Conservation (phyloP, 1,140 invertebrate genomes). For the Leptinotarsa lineolata region DNA sequence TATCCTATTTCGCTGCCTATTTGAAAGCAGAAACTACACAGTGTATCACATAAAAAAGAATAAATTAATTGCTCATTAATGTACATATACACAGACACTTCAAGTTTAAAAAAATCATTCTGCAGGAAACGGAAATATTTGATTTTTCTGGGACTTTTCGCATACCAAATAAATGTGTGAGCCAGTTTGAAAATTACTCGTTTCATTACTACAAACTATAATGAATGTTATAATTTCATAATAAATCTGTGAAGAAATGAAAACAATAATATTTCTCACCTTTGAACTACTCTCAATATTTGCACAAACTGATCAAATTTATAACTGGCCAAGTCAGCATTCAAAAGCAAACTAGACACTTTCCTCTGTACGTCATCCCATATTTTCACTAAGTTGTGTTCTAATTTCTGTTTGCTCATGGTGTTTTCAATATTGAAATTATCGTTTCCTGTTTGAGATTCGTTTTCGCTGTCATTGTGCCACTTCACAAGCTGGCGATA, state of each 20-base stretch:
- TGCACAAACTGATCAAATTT: slow-evolving; percentile 96
- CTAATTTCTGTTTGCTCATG: slow-evolving; percentile 83
- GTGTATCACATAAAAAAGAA: no score
- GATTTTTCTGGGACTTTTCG: no score
- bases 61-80: no score
- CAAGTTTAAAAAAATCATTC: no score
- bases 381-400: slow-evolving; percentile 80
- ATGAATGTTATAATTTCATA: no score
- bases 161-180: no score
- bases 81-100: no score
- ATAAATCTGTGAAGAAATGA: background rate
- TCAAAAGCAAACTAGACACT: slow-evolving; percentile 77
- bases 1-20: no score
- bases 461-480: slow-evolving; percentile 63
- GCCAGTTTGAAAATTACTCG: no score
- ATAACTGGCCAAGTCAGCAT: slow-evolving; percentile 77
- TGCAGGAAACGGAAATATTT: no score
- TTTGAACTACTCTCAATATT: slow-evolving; percentile 84
- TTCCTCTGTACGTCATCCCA: slow-evolving; percentile 96
- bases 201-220: no score
- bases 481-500: slow-evolving; percentile 82
- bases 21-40: no score
- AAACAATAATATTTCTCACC: slow-evolving; percentile 54
- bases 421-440: slow-evolving; percentile 64
- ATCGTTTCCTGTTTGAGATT: slow-evolving; percentile 20